Conservation (phyloP, 2,113 vertebrate genomes). For the Pachycephala philippinensis region DNA sequence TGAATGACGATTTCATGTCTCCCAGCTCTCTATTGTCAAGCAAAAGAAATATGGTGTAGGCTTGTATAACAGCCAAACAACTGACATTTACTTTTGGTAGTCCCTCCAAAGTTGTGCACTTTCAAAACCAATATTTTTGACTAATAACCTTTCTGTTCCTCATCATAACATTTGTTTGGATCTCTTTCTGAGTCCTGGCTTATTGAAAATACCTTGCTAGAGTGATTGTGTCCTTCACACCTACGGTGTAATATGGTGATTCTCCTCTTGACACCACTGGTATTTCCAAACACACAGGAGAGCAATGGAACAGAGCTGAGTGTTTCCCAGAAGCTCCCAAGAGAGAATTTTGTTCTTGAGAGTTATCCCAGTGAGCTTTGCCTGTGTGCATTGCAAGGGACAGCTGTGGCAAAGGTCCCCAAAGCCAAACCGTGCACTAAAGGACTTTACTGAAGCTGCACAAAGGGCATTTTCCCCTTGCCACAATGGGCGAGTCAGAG, state of each 20-base stretch:
- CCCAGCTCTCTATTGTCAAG: neutral
- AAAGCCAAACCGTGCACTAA: neutral
- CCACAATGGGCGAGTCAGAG: neutral
- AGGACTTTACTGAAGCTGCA: neutral
- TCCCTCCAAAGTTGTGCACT: neutral
- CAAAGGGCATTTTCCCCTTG: neutral
- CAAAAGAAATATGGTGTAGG: neutral
- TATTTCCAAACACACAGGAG: neutral
- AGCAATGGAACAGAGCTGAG: neutral
- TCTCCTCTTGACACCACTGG: neutral
- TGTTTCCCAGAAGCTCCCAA: neutral
- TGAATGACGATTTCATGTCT: neutral
- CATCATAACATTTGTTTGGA: neutral
- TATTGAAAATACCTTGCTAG: neutral
- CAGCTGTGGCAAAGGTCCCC: neutral
- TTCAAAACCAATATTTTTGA: conserved; percentile 29
- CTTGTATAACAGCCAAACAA: neutral
- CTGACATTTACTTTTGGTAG: neutral
- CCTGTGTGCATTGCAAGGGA: neutral
- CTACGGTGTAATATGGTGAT: neutral
- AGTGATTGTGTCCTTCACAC: neutral
- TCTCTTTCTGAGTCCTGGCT: neutral
- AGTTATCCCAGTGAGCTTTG: neutral
- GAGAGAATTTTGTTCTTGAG: neutral
- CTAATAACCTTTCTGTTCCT: neutral